A percentile compares a stretch with the other conserved stretches of the same genome.
These are phyloP conservation scores for Drosophila santomea DNA, from an alignment of 1,140 invertebrate genomes.

Conservation along the genomic window DNA sequence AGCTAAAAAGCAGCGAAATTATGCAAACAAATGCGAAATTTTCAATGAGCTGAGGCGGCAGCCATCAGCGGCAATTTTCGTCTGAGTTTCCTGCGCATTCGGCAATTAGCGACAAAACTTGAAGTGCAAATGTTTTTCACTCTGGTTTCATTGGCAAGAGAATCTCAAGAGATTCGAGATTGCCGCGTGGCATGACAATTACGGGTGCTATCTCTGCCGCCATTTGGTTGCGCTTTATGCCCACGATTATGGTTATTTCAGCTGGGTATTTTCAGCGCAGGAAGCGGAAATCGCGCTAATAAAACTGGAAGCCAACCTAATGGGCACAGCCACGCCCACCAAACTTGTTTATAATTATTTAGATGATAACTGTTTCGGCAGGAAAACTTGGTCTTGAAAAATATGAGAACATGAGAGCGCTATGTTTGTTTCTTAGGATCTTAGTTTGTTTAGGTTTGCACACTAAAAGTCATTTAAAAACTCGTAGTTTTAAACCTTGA, in stretches of 20 bases:
- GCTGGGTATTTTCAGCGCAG: slow-evolving; percentile 13
- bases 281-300: slow-evolving; percentile 67
- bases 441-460: too few relatives aligned
- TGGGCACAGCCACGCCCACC: slow-evolving; percentile 10
- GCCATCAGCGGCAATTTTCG: not conserved
- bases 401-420: not conserved
- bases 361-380: slow-evolving; percentile 1
- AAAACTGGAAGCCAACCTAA: slow-evolving; percentile 30
- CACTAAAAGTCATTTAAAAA: too few relatives aligned
- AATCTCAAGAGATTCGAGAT: slow-evolving; percentile 16
- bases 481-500: too few relatives aligned
- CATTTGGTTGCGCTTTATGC: slow-evolving; percentile 64
- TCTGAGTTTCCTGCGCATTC: not conserved
- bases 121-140: slow-evolving; percentile 17
- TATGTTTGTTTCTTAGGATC: not conserved
- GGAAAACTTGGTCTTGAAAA: not conserved
- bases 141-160: not conserved
- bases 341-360: slow-evolving; percentile 20
- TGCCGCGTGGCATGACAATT: slow-evolving; percentile 42
- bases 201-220: slow-evolving; percentile 29
- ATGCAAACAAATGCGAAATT: slow-evolving; percentile 55
- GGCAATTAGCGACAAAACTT: slow-evolving; percentile 40
- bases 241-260: slow-evolving; percentile 60
- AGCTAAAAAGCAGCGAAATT: slow-evolving; percentile 2
- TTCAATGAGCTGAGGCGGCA: slow-evolving; percentile 43